Conservation (phyloP, 30 jellyfish, hydroid and myxozoan species). For the Rhopilema esculentum region DNA sequence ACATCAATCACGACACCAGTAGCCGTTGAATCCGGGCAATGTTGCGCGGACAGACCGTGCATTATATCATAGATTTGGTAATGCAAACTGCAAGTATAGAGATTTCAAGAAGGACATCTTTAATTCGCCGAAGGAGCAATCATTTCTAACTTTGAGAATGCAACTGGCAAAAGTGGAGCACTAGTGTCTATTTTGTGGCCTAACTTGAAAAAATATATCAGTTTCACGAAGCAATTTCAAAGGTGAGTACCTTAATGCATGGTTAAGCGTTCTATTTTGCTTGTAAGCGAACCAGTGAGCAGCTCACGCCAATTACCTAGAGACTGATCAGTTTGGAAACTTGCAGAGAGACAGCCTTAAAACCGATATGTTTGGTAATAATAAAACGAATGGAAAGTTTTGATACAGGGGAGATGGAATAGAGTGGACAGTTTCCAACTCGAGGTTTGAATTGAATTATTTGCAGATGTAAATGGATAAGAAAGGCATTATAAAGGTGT, state of each 20-base stretch:
- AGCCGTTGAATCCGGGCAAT: slow-evolving; percentile 65
- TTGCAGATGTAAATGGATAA: neutral
- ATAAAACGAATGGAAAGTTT: neutral
- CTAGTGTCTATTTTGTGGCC: neutral
- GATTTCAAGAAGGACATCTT: neutral
- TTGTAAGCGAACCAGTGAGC: neutral
- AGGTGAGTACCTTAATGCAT: neutral
- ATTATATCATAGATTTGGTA: slow-evolving; percentile 71
- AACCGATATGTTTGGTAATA: neutral
- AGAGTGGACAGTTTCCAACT: neutral
- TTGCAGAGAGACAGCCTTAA: neutral
- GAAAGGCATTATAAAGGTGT: no score
- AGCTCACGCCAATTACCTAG: neutral
- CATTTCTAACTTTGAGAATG: neutral
- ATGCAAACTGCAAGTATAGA: slow-evolving; percentile 5
- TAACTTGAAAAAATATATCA: neutral
- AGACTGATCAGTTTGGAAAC: neutral
- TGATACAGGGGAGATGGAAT: neutral
- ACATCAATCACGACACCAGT: slow-evolving; percentile 69
- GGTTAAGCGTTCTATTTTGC: neutral
- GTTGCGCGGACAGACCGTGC: slow-evolving; percentile 47
- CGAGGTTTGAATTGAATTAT: neutral
- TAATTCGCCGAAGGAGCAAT: neutral
- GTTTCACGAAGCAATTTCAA: neutral
- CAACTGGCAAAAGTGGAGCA: neutral